Conservation (phyloP, 1,140 invertebrate species). For the Drosophila aff. region DNA sequence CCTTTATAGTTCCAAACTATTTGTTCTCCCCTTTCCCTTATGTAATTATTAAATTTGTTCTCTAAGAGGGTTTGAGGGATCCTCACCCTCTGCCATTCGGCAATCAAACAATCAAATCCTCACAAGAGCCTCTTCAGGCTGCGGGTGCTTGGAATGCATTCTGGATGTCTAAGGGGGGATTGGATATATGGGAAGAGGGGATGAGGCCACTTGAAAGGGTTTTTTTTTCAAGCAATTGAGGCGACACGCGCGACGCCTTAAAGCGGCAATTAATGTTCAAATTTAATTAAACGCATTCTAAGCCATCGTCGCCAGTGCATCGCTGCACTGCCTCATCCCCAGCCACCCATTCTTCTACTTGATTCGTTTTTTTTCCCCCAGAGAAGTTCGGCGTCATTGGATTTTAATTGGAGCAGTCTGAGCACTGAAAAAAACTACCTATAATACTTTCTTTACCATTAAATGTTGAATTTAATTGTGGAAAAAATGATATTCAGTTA, state of each 20-base stretch:
- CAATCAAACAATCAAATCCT: conserved; percentile 71
- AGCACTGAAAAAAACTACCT: background rate
- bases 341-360: background rate
- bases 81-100: background rate
- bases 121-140: conserved; percentile 52
- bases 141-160: conserved; percentile 41
- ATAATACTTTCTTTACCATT: background rate
- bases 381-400: conserved; percentile 28
- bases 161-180: background rate
- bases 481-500: background rate
- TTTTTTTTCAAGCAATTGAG: conserved; percentile 58
- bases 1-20: background rate
- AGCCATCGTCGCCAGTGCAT: conserved; percentile 39
- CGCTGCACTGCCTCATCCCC: conserved; percentile 11
- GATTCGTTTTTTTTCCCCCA: background rate
- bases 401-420: conserved; percentile 34
- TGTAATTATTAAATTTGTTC: conserved; percentile 41
- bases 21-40: background rate
- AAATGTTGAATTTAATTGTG: background rate
- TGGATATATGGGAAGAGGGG: background rate
- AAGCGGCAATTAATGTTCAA: conserved; percentile 75
- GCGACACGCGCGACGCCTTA: conserved; percentile 72
- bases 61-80: background rate
- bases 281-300: conserved; percentile 80
- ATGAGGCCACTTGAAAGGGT: conserved; percentile 70